phyloP scores from a whole-genome alignment of 1,140 invertebrate genomes.

The Prorops nasuta region DNA sequence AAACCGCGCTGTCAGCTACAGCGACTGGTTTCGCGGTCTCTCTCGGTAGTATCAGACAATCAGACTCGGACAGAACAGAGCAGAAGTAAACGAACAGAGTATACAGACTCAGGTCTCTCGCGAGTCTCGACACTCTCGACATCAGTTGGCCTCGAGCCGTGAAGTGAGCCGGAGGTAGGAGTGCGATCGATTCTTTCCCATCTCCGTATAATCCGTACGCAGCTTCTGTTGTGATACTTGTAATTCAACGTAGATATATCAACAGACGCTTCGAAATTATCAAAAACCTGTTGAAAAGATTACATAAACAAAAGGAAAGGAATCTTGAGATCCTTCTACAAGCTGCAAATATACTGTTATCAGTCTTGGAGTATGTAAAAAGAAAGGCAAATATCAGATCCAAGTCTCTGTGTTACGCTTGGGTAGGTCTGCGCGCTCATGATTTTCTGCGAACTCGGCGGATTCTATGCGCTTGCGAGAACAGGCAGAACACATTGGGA shows the following conservation, averaged over 20 bases:
- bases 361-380: no score
- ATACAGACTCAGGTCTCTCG: no score
- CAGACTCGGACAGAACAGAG: background rate
- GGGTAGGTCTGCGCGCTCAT: background rate
- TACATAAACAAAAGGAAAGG: background rate
- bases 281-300: background rate
- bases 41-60: no score
- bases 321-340: background rate
- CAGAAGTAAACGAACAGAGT: slow-evolving; percentile 5
- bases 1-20: no score
- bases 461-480: background rate
- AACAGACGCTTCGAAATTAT: background rate
- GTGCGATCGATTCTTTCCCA: slow-evolving; percentile 13
- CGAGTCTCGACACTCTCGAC: slow-evolving; percentile 4
- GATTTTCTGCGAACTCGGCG: background rate
- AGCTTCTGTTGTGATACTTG: background rate
- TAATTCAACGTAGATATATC: background rate
- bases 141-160: slow-evolving; percentile 18
- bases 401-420: background rate
- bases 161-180: slow-evolving; percentile 2
- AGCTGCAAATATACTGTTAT: no score
- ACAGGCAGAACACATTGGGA: background rate
- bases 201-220: background rate
- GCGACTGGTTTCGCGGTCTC: no score
- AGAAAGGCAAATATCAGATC: background rate